Percentiles rank a stretch among this genome's conserved stretches.
phyloP scores from a whole-genome alignment of 2,888 invertebrate species.

The Drosophila incognita region DNA sequence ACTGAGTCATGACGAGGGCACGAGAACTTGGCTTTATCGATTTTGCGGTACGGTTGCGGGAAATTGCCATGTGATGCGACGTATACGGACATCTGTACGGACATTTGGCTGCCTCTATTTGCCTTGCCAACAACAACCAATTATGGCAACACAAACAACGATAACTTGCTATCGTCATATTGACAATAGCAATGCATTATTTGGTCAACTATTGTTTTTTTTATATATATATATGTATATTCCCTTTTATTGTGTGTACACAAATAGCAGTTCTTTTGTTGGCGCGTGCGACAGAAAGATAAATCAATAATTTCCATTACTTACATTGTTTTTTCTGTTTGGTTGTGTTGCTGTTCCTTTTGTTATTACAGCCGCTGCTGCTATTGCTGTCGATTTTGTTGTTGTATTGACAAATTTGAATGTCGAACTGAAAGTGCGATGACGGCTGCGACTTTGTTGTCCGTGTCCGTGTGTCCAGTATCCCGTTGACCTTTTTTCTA shows the following conservation, averaged over 20 bases:
- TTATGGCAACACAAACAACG: constrained; percentile 13
- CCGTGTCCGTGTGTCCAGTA: constrained; percentile 42
- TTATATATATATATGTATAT: not conserved
- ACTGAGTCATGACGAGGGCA: constrained; percentile 57
- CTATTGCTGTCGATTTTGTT: constrained; percentile 6
- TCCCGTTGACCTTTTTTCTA: constrained; percentile 39
- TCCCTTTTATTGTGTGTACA: constrained; percentile 25
- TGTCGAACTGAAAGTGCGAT: constrained; percentile 43
- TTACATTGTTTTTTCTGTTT: constrained; percentile 68
- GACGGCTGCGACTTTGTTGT: constrained; percentile 23
- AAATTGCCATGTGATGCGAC: constrained; percentile 69
- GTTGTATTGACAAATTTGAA: constrained; percentile 52
- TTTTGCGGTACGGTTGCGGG: constrained; percentile 70
- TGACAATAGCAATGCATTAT: constrained; percentile 4
- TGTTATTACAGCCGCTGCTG: constrained; percentile 33
- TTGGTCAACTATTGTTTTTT: constrained; percentile 17
- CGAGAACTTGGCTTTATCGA: constrained; percentile 64
- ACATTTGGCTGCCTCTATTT: not conserved
- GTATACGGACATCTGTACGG: constrained; percentile 19
- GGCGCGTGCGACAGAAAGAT: constrained; percentile 25
- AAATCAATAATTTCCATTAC: constrained; percentile 72
- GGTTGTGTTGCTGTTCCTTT: constrained; percentile 29
- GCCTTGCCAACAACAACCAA: not conserved
- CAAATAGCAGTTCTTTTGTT: constrained; percentile 33
- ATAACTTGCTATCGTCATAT: not conserved